A percentile compares a stretch with the other conserved stretches of the same genome.
phyloP scores from a whole-genome alignment of 2,888 invertebrate species.

The Yponomeuta evonymella region DNA sequence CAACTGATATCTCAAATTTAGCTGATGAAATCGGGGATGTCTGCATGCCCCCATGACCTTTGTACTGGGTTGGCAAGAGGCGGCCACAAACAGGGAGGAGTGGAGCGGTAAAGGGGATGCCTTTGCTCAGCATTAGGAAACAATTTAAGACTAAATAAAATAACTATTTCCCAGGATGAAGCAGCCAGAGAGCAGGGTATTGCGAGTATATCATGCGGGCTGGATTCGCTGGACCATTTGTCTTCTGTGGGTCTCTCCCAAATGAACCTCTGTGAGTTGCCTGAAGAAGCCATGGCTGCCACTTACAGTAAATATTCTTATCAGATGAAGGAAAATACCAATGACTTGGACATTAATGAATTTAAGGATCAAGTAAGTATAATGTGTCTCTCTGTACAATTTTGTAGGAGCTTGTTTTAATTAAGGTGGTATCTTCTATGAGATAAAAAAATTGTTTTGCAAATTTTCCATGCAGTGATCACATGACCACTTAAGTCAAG shows the following conservation, averaged over 20 bases:
- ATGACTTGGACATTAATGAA: slow-evolving; percentile 54
- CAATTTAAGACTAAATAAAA: neutral
- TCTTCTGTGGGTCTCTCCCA: slow-evolving; percentile 41
- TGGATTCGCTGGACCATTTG: slow-evolving; percentile 57
- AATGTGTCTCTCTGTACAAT: too few species aligned
- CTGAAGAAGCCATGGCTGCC: slow-evolving; percentile 58
- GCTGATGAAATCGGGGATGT: too few species aligned
- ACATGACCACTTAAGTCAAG: slow-evolving; percentile 27
- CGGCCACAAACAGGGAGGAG: too few species aligned
- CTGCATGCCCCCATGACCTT: too few species aligned
- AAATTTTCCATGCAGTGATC: too few species aligned
- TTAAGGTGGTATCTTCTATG: too few species aligned
- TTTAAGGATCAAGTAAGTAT: slow-evolving; percentile 46
- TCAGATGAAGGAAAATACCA: slow-evolving; percentile 51
- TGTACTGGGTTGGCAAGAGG: too few species aligned
- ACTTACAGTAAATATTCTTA: slow-evolving; percentile 65
- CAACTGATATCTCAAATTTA: too few species aligned
- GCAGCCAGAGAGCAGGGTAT: slow-evolving; percentile 38
- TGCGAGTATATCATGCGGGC: slow-evolving; percentile 40
- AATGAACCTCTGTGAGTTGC: slow-evolving; percentile 43
- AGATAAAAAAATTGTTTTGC: too few species aligned
- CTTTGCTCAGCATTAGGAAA: neutral
- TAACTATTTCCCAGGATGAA: slow-evolving; percentile 37
- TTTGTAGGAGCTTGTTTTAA: too few species aligned
- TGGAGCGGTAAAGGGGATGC: neutral